Percentiles rank a stretch among this genome's conserved stretches.
Conservation (phyloP, 2,797 vertebrate genomes). For the Pitangus sulphuratus region DNA sequence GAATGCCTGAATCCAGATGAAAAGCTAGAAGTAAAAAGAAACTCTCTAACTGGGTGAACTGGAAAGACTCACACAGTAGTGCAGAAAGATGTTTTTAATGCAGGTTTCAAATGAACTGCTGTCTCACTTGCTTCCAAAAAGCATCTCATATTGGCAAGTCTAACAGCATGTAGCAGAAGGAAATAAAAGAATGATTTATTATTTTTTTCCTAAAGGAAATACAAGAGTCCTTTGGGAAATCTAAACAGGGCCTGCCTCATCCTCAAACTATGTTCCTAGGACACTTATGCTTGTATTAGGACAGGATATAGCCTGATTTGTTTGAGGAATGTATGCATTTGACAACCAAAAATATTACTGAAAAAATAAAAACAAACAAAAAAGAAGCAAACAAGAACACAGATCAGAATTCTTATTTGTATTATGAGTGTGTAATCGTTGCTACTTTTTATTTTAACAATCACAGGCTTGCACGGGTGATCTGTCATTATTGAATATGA, state of each 20-base stretch:
- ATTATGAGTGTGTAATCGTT: background rate
- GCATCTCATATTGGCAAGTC: slow-evolving; percentile 4
- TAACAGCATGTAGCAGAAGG: slow-evolving; percentile 55
- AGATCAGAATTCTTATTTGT: background rate
- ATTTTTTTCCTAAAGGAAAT: background rate
- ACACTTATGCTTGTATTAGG: background rate
- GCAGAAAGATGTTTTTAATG: slow-evolving; percentile 58
- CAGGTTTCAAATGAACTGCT: slow-evolving; percentile 62
- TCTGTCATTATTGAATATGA: background rate
- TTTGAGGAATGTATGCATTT: background rate
- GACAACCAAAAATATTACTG: background rate
- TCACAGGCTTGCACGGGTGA: background rate
- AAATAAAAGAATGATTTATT: slow-evolving; percentile 28
- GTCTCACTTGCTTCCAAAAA: slow-evolving; percentile 62
- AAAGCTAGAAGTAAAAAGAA: slow-evolving; percentile 68
- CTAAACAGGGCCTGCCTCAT: background rate
- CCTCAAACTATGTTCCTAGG: background rate
- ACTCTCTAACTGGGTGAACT: slow-evolving; percentile 60
- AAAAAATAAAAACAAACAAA: background rate
- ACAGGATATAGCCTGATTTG: background rate
- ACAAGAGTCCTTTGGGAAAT: background rate
- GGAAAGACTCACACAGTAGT: slow-evolving; percentile 59
- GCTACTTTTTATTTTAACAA: background rate
- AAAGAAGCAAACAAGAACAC: background rate
- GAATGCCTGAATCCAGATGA: slow-evolving; percentile 54